Evolutionary conservation across 2,888 invertebrate genomes (phyloP).

Genomic region (Harpagoxenus sublaevis): DNA sequence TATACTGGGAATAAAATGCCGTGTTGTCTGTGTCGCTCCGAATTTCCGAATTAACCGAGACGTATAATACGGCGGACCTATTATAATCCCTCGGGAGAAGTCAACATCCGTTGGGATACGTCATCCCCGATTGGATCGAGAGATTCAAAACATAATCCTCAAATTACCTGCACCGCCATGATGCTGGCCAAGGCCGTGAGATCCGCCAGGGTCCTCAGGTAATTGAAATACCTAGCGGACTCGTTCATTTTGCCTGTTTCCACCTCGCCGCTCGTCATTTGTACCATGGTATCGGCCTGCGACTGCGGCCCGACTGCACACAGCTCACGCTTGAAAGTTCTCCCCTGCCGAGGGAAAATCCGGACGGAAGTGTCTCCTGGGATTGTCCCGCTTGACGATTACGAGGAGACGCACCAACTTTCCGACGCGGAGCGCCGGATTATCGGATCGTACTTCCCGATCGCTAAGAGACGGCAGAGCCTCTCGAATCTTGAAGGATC

Average conservation of each 20-base stretch:
- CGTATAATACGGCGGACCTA: not conserved
- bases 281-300: conserved; percentile 75
- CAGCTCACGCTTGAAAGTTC: not conserved
- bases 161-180: conserved; percentile 81
- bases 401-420: not conserved
- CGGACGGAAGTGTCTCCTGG: not conserved
- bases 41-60: not conserved
- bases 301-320: not conserved
- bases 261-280: conserved; percentile 73
- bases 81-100: not conserved
- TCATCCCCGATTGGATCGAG: not conserved
- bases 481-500: not conserved
- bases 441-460: not conserved
- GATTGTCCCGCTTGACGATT: not conserved
- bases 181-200: conserved; percentile 82
- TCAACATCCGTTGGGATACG: not conserved
- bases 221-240: conserved; percentile 76
- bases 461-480: not conserved
- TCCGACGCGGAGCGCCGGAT: not conserved
- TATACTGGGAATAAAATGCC: not conserved
- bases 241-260: conserved; percentile 78
- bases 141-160: conserved; percentile 15
- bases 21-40: not conserved
- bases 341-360: not conserved
- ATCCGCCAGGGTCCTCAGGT: conserved; percentile 80